These are phyloP conservation scores for Panthera tigris DNA, from an alignment of 2,113 vertebrate genomes.

Conservation along the genomic window DNA sequence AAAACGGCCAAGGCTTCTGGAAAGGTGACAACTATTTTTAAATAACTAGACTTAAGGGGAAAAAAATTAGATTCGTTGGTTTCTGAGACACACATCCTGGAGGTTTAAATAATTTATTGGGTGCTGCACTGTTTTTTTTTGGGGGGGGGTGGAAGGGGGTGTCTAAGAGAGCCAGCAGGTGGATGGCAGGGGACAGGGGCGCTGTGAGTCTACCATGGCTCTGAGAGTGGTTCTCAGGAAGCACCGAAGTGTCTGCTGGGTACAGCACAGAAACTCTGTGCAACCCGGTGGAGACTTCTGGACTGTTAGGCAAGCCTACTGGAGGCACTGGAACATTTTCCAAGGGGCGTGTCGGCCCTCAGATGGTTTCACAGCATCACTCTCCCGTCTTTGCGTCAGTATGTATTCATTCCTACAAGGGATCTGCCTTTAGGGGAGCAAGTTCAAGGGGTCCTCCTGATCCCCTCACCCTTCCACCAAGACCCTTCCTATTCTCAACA, in stretches of 20 bases:
- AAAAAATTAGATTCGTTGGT: neutral
- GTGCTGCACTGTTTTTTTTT: neutral
- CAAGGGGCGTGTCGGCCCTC: neutral
- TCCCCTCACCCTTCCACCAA: neutral
- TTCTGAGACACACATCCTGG: neutral
- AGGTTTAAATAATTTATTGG: neutral
- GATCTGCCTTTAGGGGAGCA: neutral
- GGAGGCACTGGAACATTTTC: neutral
- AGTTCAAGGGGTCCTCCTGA: neutral
- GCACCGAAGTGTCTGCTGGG: neutral
- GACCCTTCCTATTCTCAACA: neutral
- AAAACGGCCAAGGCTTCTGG: constrained; percentile 58
- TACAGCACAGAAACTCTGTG: neutral
- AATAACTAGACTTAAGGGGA: neutral
- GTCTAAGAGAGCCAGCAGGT: neutral
- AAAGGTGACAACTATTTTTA: constrained; percentile 75
- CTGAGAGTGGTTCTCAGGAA: neutral
- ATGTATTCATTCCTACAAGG: neutral
- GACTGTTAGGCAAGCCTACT: neutral
- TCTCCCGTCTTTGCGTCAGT: neutral
- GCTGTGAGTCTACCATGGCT: fast-evolving
- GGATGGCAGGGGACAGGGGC: neutral
- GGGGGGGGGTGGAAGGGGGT: neutral
- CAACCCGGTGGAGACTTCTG: neutral
- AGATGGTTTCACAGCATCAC: neutral